Percentiles rank a stretch among this genome's conserved stretches.
These are phyloP conservation scores for Agapornis canus DNA, from an alignment of 2,797 vertebrate species.

Conservation along the genomic window DNA sequence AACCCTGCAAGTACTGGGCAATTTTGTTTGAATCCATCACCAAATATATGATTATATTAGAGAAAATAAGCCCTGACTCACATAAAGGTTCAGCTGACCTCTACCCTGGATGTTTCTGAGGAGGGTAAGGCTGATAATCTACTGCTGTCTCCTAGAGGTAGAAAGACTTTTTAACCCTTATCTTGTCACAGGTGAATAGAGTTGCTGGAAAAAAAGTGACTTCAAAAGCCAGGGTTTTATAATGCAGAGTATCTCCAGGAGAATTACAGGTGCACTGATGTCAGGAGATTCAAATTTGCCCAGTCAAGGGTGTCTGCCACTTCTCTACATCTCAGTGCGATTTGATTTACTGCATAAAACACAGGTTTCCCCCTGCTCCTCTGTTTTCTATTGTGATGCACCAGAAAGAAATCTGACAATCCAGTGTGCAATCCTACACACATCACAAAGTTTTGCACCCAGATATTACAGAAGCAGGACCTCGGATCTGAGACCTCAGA, in stretches of 20 bases:
- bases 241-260: background rate
- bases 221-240: background rate
- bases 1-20: slow-evolving; percentile 53
- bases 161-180: slow-evolving; percentile 30
- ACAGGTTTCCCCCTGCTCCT: background rate
- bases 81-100: slow-evolving; percentile 22
- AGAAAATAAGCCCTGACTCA: slow-evolving; percentile 35
- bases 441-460: rapidly evolving
- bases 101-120: background rate
- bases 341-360: background rate
- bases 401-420: background rate
- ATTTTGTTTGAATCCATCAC: slow-evolving; percentile 41
- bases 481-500: background rate
- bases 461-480: background rate
- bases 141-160: background rate
- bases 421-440: rapidly evolving
- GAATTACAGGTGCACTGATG: background rate
- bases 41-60: slow-evolving; percentile 12
- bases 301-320: background rate
- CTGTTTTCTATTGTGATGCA: background rate
- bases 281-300: background rate
- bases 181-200: background rate
- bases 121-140: background rate
- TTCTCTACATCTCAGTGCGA: background rate
- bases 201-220: background rate